Evolutionary conservation across 2,888 invertebrate genomes (phyloP).

Genomic region (Acanthoscelides obtectus): DNA sequence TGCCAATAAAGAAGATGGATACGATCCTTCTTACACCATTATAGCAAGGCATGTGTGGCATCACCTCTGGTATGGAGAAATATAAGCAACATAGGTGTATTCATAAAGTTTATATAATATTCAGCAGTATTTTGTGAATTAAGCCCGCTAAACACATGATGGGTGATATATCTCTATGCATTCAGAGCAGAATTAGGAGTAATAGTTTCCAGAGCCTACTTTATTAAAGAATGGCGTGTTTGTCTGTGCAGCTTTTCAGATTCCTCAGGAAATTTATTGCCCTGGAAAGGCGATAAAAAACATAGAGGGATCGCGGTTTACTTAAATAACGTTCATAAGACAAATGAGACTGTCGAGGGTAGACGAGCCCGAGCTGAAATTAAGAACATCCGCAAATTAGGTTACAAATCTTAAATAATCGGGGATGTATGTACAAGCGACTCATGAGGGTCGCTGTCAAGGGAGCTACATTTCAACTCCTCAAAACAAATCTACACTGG

Average conservation of each 20-base stretch:
- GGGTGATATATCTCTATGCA: not conserved
- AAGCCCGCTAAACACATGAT: not conserved
- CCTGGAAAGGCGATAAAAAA: not conserved
- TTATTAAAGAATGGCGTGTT: not conserved
- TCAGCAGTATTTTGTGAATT: not conserved
- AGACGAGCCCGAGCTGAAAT: not conserved
- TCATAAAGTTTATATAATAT: not conserved
- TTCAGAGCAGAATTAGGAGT: not conserved
- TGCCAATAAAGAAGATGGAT: too few species aligned
- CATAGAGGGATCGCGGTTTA: not conserved
- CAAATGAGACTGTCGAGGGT: not conserved
- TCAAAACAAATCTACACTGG: too few species aligned
- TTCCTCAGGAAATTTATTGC: not conserved
- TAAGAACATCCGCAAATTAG: not conserved
- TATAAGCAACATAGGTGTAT: not conserved
- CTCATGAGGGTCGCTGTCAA: not conserved
- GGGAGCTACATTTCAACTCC: not conserved
- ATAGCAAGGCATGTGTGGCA: too few species aligned
- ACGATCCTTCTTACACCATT: too few species aligned
- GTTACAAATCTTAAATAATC: not conserved
- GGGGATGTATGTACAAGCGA: not conserved
- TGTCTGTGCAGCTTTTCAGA: not conserved
- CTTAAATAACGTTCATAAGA: not conserved
- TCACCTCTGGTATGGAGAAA: not conserved
- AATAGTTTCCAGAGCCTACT: not conserved